Base-by-base conservation (phyloP, 2,797 vertebrate genomes). In the Girardinus metallicus region DNA sequence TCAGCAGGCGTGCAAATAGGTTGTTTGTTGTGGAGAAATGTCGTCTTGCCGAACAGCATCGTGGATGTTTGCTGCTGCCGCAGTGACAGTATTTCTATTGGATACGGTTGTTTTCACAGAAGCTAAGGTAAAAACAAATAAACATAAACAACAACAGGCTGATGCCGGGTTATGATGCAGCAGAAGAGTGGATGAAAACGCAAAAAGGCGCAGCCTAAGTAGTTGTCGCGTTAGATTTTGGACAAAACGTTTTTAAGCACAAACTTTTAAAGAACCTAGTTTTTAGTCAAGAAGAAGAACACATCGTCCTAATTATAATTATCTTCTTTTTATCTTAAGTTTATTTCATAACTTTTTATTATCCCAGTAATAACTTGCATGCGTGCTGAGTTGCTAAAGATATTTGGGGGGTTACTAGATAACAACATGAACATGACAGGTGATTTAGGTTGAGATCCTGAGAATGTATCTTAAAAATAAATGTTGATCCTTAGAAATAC, bases 81-180 rank as follows among this genome's bases (percentile, higher is more conserved):
- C 90, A 26, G 39, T 88, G 75, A 74, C 60, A 16, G 9, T 93
- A 13, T 41, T 92, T 60, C 70, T 95, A 29, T 78, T 92, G 86
- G 90, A 94, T 68, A 64, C 80, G 36, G 83, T 53, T 21, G 75
- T 43, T 78, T 55, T 83, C 64, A 85, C 80, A 0, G 81, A 93
- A 26, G 93, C 93, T 7, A 96, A 95, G 94, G 95, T 96, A 91
- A 91, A 83, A 75, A 53, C 21, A 26, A 53, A 53, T 26, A 26
- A 51, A 51, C 2, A 51, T 6, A 51, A 51, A 23, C 7, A 51
- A 21, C 31, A 64, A 34, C 1, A 6, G 15, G 9, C 2, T 66
- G 18, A 31, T 36, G 1, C 8, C 23, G 18, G 18, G 16, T 18
- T 66, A n/a, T n/a, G 9, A 23, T 51, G 44, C 29, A 73, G 72